These are phyloP conservation scores for rabbit (Oryctolagus cuniculus) DNA, from an alignment of 2,113 vertebrate species.

Conservation along the genomic window mOryCun1.1 NC_091443.1:67114001-67114500, in stretches of 20 bases:
- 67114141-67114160: not conserved
- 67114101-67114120: not conserved
- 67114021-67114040: not conserved
- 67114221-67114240: not conserved
- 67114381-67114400: no score
- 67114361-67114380: no score
- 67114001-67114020: not conserved
- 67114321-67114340: no score
- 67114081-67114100: conserved; percentile 4
- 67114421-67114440: no score
- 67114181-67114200: not conserved
- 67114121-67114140: not conserved
- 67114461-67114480: no score
- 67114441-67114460: no score
- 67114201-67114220: not conserved
- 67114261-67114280: conserved; percentile 18
- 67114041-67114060: not conserved
- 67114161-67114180: not conserved
- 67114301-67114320: not conserved
- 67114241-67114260: conserved; percentile 20
- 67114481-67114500: no score
- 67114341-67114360: no score
- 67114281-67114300: not conserved
- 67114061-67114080: not conserved
- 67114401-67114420: no score